phyloP scores from a whole-genome alignment of 2,113 vertebrate genomes.

The Protobothrops flavoviridis region DNA sequence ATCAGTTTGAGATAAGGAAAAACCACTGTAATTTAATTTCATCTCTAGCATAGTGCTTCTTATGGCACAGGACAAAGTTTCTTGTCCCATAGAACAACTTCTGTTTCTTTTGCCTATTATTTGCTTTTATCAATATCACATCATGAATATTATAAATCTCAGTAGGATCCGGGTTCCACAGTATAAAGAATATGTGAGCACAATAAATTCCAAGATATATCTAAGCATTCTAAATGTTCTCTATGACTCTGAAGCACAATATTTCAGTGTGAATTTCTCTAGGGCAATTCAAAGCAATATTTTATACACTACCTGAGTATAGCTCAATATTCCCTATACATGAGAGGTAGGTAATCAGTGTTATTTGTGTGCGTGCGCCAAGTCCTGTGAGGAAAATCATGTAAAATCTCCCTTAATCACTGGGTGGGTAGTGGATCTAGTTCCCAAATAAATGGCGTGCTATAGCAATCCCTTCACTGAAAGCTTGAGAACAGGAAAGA shows the following conservation, averaged over 20 bases:
- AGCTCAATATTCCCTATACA: not conserved
- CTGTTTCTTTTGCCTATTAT: not conserved
- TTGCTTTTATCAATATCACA: not conserved
- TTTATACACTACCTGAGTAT: not conserved
- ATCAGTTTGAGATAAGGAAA: not conserved
- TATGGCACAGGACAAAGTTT: not conserved
- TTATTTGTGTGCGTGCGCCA: not conserved
- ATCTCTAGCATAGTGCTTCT: not conserved
- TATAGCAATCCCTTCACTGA: slow-evolving; percentile 59
- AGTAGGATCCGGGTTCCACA: not conserved
- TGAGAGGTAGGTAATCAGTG: not conserved
- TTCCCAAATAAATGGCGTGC: slow-evolving; percentile 66
- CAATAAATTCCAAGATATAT: not conserved
- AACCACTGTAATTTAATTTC: not conserved
- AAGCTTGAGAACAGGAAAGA: slow-evolving; percentile 50
- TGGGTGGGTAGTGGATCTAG: slow-evolving; percentile 39
- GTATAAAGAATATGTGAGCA: not conserved
- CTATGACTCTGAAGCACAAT: not conserved
- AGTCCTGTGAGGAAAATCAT: not conserved
- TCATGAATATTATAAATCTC: not conserved
- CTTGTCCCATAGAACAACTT: not conserved
- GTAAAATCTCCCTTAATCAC: not conserved
- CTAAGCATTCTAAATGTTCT: not conserved
- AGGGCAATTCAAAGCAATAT: not conserved
- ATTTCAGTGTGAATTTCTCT: not conserved